These are phyloP conservation scores for Malacoctenus gilli DNA, from an alignment of 2,797 vertebrate genomes.

Conservation along the genomic window DNA sequence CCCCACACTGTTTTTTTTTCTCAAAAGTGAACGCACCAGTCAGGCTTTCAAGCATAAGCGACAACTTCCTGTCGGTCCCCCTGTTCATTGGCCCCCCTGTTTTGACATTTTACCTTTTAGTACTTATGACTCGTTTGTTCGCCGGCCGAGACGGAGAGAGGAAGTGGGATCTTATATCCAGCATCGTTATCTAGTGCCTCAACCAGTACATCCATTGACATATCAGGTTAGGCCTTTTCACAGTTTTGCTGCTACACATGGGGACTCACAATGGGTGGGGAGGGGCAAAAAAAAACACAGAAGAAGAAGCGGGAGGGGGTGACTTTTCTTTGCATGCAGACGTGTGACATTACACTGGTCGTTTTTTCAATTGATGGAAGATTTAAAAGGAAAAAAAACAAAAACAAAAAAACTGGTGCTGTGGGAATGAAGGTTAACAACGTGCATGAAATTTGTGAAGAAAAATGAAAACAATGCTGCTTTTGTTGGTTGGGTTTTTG, in stretches of 20 bases:
- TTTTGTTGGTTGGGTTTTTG: slow-evolving; percentile 70
- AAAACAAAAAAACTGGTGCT: slow-evolving; percentile 69
- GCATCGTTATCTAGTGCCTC: slow-evolving; percentile 81
- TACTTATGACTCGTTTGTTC: slow-evolving; percentile 45
- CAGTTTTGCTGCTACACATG: slow-evolving; percentile 80
- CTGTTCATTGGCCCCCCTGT: slow-evolving; percentile 28
- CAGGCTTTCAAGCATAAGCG: slow-evolving; percentile 13
- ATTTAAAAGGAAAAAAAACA: too few relatives aligned
- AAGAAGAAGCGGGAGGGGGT: slow-evolving; percentile 26
- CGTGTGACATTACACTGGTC: slow-evolving; percentile 77
- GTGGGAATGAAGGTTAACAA: slow-evolving; percentile 78
- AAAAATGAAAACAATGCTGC: slow-evolving; percentile 76
- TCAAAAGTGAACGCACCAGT: slow-evolving; percentile 28
- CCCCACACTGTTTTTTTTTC: background rate
- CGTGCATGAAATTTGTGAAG: slow-evolving; percentile 82
- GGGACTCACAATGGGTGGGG: slow-evolving; percentile 35
- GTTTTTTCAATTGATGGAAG: slow-evolving; percentile 69
- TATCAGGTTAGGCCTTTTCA: slow-evolving; percentile 83
- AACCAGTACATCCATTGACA: slow-evolving; percentile 78
- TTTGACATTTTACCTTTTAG: slow-evolving; percentile 24
- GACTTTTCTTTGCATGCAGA: slow-evolving; percentile 83
- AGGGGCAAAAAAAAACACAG: slow-evolving; percentile 16
- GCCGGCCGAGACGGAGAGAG: slow-evolving; percentile 56
- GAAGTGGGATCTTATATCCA: slow-evolving; percentile 54
- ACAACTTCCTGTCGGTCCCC: slow-evolving; percentile 21